These are phyloP conservation scores for Phorcus lineatus DNA, from an alignment of 2,888 invertebrate genomes.

Conservation along the genomic window DNA sequence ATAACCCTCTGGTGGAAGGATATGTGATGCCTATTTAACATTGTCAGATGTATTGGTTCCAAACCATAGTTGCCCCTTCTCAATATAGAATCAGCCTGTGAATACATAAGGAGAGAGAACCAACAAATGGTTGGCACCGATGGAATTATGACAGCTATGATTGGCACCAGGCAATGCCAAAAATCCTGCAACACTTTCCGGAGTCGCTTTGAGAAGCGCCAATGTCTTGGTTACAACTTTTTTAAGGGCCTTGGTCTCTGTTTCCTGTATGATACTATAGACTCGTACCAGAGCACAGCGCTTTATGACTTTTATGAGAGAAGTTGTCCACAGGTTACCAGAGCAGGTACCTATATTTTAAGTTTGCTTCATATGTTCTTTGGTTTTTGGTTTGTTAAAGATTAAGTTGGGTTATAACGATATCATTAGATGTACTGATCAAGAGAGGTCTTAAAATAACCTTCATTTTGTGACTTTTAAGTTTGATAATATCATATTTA, in stretches of 20 bases:
- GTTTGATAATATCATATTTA: too few species aligned
- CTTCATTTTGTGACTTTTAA: too few species aligned
- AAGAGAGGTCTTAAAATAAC: too few species aligned
- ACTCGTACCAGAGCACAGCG: not conserved
- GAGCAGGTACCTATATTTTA: conserved; percentile 17
- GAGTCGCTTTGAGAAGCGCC: not conserved
- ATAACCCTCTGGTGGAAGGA: too few species aligned
- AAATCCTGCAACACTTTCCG: not conserved
- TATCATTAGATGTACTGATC: too few species aligned
- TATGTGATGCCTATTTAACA: too few species aligned
- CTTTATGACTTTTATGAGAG: conserved; percentile 31
- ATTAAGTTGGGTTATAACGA: too few species aligned
- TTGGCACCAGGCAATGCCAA: conserved; percentile 12
- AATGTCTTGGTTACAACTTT: conserved; percentile 36
- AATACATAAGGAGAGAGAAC: not conserved
- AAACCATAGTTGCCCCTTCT: too few species aligned
- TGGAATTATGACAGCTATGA: not conserved
- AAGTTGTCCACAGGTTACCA: conserved; percentile 7
- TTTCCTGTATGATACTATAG: conserved; percentile 8
- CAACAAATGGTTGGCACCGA: not conserved
- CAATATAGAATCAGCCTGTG: conserved; percentile 12
- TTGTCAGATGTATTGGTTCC: too few species aligned
- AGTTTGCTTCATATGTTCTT: too few species aligned
- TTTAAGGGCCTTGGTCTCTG: conserved; percentile 1
- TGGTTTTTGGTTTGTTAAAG: too few species aligned